Conservation (phyloP, 2,888 invertebrate species). For the Dexiosoma caninum region DNA sequence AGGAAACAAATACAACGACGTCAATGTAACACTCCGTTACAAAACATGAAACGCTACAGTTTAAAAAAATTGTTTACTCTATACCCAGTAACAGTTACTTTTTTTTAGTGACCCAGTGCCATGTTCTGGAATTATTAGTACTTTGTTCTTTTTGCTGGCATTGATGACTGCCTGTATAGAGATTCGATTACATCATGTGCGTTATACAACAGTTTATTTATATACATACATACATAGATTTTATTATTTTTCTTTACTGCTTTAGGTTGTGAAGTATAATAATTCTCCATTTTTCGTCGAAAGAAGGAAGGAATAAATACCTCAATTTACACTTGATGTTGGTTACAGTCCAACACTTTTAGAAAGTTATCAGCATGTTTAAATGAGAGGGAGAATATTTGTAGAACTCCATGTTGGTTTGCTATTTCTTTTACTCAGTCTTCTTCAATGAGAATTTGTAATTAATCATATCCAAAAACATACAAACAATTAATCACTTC, state of each 20-base stretch:
- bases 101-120: not conserved
- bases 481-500: slow-evolving; percentile 35
- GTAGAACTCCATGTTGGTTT: slow-evolving; percentile 2
- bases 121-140: not conserved
- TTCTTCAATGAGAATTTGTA: slow-evolving; percentile 20
- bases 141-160: slow-evolving; percentile 16
- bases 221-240: no score
- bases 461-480: slow-evolving; percentile 38
- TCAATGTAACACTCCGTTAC: not conserved
- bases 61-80: slow-evolving; percentile 39
- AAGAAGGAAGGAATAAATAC: slow-evolving; percentile 63
- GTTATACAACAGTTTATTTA: slow-evolving; percentile 70
- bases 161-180: slow-evolving; percentile 29
- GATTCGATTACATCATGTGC: slow-evolving; percentile 71
- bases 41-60: not conserved
- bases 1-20: slow-evolving; percentile 13
- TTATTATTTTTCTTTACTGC: no score
- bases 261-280: no score
- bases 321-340: slow-evolving; percentile 65
- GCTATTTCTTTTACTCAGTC: not conserved
- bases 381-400: not conserved
- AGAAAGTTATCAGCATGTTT: not conserved
- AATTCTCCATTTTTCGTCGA: not conserved
- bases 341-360: not conserved
- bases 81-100: not conserved